Conservation (phyloP, 2,113 vertebrate genomes). For the Eulemur macaco region DNA sequence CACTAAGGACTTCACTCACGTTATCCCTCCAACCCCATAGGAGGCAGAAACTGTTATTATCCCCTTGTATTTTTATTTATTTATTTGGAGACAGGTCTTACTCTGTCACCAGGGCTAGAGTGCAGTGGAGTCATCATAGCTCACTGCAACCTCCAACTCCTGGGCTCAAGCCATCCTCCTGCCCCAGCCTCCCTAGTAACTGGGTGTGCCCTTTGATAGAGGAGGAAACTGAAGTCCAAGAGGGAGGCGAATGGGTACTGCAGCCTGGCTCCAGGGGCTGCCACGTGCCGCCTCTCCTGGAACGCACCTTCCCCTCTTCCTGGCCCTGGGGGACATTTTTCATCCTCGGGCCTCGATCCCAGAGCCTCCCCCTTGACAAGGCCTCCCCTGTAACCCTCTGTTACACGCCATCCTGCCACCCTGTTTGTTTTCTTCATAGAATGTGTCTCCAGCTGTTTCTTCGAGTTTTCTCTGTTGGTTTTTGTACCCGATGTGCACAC, state of each 20-base stretch:
- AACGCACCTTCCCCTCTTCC: neutral
- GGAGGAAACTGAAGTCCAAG: neutral
- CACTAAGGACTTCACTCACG: neutral
- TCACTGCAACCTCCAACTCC: too few species aligned
- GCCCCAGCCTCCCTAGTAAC: too few species aligned
- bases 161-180: too few species aligned
- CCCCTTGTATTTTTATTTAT: neutral
- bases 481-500: neutral
- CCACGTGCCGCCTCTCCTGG: neutral
- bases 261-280: neutral
- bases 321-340: fast-evolving
- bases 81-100: too few species aligned
- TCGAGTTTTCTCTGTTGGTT: neutral
- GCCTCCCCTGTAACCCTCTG: neutral
- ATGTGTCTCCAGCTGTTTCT: neutral
- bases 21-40: neutral
- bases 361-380: neutral
- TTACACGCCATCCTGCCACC: fast-evolving
- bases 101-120: too few species aligned
- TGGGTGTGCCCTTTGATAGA: neutral
- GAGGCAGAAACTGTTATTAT: neutral
- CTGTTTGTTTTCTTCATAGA: neutral
- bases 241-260: neutral
- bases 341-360: neutral
- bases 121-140: too few species aligned